phyloP scores from a whole-genome alignment of 2,888 invertebrate genomes.

The Diogma glabrata region DNA sequence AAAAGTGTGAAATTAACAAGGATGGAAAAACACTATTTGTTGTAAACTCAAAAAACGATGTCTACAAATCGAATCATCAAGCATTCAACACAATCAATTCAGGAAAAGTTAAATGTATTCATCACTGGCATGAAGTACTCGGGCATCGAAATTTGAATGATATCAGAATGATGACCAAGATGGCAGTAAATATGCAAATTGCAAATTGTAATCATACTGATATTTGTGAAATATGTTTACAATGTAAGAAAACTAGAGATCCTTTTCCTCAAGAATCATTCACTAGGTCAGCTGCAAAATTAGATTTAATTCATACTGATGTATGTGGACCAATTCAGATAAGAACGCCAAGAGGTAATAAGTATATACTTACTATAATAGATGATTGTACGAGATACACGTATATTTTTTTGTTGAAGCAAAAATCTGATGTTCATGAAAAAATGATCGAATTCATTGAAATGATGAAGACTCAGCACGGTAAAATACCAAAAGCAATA shows the following conservation, averaged over 20 bases:
- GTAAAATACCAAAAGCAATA: slow-evolving; percentile 16
- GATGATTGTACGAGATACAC: background rate
- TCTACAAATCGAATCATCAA: slow-evolving; percentile 5
- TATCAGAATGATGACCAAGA: background rate
- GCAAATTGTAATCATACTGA: background rate
- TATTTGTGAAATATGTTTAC: too few relatives aligned
- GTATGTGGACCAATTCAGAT: background rate
- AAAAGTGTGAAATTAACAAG: too few relatives aligned
- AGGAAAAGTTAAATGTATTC: slow-evolving; percentile 6
- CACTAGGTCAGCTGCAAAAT: too few relatives aligned
- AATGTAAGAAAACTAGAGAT: background rate
- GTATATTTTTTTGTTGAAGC: slow-evolving; percentile 9
- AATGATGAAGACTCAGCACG: slow-evolving; percentile 15
- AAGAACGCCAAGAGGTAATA: background rate
- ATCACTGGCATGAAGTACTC: slow-evolving; percentile 10
- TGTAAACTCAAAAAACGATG: slow-evolving; percentile 6
- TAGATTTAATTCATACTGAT: too few relatives aligned
- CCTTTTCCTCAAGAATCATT: background rate
- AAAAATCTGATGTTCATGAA: slow-evolving; percentile 17
- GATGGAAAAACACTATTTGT: slow-evolving; percentile 7
- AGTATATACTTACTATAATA: background rate
- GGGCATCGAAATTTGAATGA: too few relatives aligned
- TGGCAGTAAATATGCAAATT: background rate
- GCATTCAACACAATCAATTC: background rate
- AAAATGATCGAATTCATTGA: slow-evolving; percentile 18